phyloP scores from a whole-genome alignment of 2,113 vertebrate genomes.

The Ariopsis seemanni region DNA sequence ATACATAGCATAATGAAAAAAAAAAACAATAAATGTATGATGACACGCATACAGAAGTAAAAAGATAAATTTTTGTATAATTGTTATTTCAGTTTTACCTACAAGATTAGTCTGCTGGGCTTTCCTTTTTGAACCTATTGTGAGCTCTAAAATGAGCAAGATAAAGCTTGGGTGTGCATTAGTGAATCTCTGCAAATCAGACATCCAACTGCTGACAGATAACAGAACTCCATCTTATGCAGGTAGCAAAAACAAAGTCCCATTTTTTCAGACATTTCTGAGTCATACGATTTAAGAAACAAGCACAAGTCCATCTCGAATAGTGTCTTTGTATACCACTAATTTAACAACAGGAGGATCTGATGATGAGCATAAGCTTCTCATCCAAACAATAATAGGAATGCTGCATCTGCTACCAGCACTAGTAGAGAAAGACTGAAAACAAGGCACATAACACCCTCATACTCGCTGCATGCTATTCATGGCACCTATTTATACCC shows the following conservation, averaged over 20 bases:
- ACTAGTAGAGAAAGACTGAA: conserved; percentile 8
- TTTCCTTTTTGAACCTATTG: conserved; percentile 10
- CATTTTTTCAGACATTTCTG: not conserved
- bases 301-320: not conserved
- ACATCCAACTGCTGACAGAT: not conserved
- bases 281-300: conserved; percentile 1
- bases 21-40: not conserved
- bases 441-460: conserved; percentile 12
- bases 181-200: conserved; percentile 28
- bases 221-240: conserved; percentile 7
- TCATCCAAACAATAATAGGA: conserved; percentile 15
- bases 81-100: not conserved
- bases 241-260: conserved; percentile 7
- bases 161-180: conserved; percentile 22
- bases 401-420: conserved; percentile 7
- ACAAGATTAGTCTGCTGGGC: not conserved
- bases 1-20: not conserved
- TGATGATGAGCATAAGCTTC: conserved; percentile 3
- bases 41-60: not conserved
- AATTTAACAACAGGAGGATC: not conserved
- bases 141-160: not conserved
- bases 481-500: conserved; percentile 39
- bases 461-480: conserved; percentile 34
- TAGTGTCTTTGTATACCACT: not conserved
- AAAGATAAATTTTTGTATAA: not conserved